A percentile compares a stretch with the other conserved stretches of the same genome.
Conservation (phyloP, 23 tunicate genomes). For the Diplosoma virens region DNA sequence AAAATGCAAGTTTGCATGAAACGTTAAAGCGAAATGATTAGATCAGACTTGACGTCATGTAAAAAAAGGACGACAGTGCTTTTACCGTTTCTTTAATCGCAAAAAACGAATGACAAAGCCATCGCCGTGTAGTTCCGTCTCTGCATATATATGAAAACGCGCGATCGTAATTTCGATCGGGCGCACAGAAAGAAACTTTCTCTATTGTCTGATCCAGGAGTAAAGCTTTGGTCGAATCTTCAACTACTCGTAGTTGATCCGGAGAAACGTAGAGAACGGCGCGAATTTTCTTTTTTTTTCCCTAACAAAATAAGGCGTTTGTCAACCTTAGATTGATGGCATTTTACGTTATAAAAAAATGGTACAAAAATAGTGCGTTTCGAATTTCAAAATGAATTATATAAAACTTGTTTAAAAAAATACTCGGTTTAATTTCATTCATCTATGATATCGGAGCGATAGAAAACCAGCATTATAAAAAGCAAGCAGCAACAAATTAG, state of each 20-base stretch:
- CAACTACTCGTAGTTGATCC: conserved; percentile 90
- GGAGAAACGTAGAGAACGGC: conserved; percentile 93
- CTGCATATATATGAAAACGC: conserved; percentile 98
- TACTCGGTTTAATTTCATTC: no score
- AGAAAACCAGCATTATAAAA: no score
- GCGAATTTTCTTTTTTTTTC: conserved; percentile 80
- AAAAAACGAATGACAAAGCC: conserved; percentile 96
- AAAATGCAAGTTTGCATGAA: conserved; percentile 5
- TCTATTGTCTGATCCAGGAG: conserved; percentile 99
- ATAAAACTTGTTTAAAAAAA: no score
- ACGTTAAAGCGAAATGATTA: neutral
- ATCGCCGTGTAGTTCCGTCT: conserved; percentile 95
- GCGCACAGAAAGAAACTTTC: conserved; percentile 99
- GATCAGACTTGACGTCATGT: neutral
- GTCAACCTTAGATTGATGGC: no score
- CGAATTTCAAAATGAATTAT: no score
- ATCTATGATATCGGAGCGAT: no score
- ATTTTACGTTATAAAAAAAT: no score
- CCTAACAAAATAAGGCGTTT: no score
- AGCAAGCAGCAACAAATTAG: no score
- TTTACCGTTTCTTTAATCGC: conserved; percentile 89
- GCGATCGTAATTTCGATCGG: conserved; percentile 88
- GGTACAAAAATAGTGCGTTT: no score
- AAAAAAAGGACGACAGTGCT: neutral
- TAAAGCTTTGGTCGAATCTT: conserved; percentile 92